Evolutionary conservation across 2,797 vertebrate species (phyloP), one percentile per base, ranked within the genome.

Genomic region (Chromis chromis): DNA sequence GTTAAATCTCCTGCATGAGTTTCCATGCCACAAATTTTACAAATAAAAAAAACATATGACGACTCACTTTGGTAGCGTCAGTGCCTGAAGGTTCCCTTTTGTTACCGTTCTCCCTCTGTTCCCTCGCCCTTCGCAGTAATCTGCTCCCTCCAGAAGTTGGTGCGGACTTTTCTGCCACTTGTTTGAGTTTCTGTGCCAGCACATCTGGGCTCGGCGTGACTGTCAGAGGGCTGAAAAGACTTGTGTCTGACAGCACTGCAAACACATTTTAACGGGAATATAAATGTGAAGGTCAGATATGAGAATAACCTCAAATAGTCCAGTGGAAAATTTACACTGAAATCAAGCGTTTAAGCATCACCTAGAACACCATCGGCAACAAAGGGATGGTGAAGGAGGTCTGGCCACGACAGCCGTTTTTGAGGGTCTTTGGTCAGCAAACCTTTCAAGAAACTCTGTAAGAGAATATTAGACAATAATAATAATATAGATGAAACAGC

Each of bases 401-500:
- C 94, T 5, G 98, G 97, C 98, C 98, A 99, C 0, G 97, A 95
- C 65, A 99, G 86, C 16, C 98, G 95, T 84, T 96, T 95, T 69
- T 82, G 84, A 0, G 97, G 96, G 67, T 99, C 96, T 94, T 99
- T 99, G 78, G 94, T 98, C 62, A 99, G 90, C 62, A 99, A 93
- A 50, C 98, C 98, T 86, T 98, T 96, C 54, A 99, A 91, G 86
- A 99, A 99, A 89, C 90, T 96, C 98, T 99, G 86, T 36, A 54
- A 67, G 10, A 48, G 1, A 62, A 74, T 67, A 31, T 19, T 0
- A 66, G 14, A 65, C 6, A 24, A 50, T 16, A 36, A 13, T n/a
- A 10, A 14, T 27, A 24, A 33, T 55, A 17, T 9, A n/a, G 16
- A 55, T 54, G 6, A 10, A 0, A 19, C 11, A 13, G 9, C 3